These are phyloP conservation scores for Dicrostonyx torquatus DNA, from an alignment of 2,797 vertebrate genomes.

Conservation along the genomic window DNA sequence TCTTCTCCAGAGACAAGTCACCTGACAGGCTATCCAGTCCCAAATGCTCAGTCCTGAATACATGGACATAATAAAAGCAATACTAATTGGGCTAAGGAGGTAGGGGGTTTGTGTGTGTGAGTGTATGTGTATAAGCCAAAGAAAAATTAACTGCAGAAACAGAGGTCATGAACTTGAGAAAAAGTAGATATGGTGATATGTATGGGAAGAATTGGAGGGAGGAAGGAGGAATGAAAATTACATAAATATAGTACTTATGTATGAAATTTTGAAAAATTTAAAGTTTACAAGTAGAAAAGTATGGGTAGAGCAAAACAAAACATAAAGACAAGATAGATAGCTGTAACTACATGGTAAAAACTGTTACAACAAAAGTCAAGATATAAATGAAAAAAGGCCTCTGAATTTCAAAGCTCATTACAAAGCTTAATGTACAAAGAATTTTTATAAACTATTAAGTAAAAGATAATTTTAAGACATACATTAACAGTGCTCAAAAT, in stretches of 20 bases:
- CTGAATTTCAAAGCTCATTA: background rate
- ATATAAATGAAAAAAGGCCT: background rate
- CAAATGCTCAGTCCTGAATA: background rate
- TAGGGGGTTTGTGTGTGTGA: background rate
- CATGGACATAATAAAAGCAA: background rate
- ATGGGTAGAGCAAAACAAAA: constrained; percentile 5
- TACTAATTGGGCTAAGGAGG: background rate
- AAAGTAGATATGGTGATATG: background rate
- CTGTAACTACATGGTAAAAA: background rate
- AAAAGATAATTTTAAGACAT: background rate
- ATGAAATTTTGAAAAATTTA: background rate
- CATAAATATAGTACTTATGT: background rate
- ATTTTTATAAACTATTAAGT: constrained; percentile 31
- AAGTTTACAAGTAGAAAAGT: background rate
- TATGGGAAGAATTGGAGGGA: background rate
- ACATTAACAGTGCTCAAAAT: constrained; percentile 16
- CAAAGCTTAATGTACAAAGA: constrained; percentile 13
- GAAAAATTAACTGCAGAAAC: background rate
- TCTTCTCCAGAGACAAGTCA: background rate
- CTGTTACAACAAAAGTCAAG: background rate
- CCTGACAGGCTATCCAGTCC: background rate
- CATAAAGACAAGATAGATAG: background rate
- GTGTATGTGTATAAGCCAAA: background rate
- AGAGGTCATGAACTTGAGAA: background rate
- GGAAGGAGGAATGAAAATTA: background rate